Evolutionary conservation across 2,797 vertebrate species (phyloP).

Genomic region (Stomatorhinus walkeri): DNA sequence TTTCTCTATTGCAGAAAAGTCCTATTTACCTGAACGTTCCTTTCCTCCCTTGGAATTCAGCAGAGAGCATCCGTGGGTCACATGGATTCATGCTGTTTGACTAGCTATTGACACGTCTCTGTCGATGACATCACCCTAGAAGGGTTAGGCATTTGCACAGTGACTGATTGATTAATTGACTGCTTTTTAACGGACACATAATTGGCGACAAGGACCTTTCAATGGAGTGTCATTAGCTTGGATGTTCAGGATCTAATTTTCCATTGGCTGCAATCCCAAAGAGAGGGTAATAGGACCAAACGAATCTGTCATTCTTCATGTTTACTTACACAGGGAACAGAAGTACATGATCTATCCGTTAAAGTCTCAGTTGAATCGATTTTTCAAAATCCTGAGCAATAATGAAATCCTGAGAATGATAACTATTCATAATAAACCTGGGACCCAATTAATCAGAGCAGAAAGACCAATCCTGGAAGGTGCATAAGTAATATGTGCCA

Average conservation of each 20-base stretch:
- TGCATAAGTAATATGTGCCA: not conserved
- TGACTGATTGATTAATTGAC: constrained; percentile 83
- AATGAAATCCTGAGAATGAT: not conserved
- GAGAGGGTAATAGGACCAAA: not conserved
- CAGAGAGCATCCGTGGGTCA: not conserved
- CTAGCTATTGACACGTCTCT: constrained; percentile 81
- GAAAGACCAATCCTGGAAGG: not conserved
- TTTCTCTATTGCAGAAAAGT: not conserved
- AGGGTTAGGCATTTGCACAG: constrained; percentile 81
- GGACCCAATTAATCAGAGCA: not conserved
- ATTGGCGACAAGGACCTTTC: constrained; percentile 98
- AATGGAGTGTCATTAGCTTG: constrained; percentile 81
- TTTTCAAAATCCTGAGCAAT: not conserved
- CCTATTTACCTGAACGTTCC: not conserved
- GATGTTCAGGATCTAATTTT: constrained; percentile 72
- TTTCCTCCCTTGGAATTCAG: not conserved
- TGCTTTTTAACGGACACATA: constrained; percentile 98
- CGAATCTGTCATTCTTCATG: not conserved
- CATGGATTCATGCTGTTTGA: constrained; percentile 51
- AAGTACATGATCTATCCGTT: not conserved
- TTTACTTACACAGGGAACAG: not conserved
- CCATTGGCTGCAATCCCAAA: constrained; percentile 54
- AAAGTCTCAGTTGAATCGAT: not conserved
- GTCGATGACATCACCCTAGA: constrained; percentile 80
- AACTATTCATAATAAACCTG: not conserved